Base-by-base conservation (phyloP, 2,113 vertebrate species). In the Salvelinus namaycush region DNA sequence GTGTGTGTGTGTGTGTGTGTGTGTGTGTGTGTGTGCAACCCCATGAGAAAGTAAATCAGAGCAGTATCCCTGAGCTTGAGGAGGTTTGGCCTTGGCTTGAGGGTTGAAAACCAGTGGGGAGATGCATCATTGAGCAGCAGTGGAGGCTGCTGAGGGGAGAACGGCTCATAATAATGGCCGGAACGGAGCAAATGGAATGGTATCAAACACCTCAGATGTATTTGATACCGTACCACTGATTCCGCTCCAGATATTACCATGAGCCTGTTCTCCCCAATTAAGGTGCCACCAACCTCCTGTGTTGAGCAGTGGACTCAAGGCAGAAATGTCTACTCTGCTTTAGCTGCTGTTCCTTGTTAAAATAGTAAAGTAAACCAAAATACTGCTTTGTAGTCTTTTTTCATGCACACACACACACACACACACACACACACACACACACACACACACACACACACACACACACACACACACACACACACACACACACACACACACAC, bases 91-190 rank as follows among this genome's bases (percentile, higher is more conserved):
- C 71, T 74, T 74, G 70, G 82, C 86, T 83, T 8, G 68, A 78
- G 86, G 86, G 72, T 81, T 80, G 73, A 79, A 83, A 84, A 73
- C 68, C 80, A 84, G 86, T 4, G 80, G 76, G 51, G 79, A 80
- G 85, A 80, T 78, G 87, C 86, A 80, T 79, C 79, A 31, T 57
- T 87, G 87, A 87, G 86, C 83, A 85, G 75, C 81, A 83, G 76
- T 73, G 83, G 81, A 77, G 73, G 76, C 71, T 76, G 73, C 59
- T 26, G 5, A 13, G 79, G 39, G 39, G 8, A 39, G 39, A 9
- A 9, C 7, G 39, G 39, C 39, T 9, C 39, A 9, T 44, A 9
- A 9, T 44, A 11, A 44, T 44, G 39, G 39, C 39, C 8, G 39
- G 39, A 39, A 39, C 39, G 39, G 39, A 9, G 39, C 8, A 0